These are phyloP conservation scores for Phoebastria nigripes DNA, from an alignment of 2,797 vertebrate genomes.

Conservation along the genomic window DNA sequence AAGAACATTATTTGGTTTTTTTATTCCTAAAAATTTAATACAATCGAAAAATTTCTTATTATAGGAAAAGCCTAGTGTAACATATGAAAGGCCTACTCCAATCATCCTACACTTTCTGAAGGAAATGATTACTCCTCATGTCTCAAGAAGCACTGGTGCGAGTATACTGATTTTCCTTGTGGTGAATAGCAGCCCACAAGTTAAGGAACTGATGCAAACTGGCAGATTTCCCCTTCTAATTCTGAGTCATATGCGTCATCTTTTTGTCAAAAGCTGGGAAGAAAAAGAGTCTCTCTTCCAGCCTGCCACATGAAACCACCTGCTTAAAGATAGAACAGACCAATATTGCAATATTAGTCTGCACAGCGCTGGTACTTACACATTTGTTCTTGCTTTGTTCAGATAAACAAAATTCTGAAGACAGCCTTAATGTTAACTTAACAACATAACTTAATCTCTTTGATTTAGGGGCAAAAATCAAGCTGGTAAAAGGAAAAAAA, in stretches of 20 bases:
- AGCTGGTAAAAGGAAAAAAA: neutral
- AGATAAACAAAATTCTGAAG: constrained; percentile 23
- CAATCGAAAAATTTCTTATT: neutral
- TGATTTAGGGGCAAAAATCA: neutral
- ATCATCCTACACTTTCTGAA: constrained; percentile 33
- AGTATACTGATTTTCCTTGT: constrained; percentile 48
- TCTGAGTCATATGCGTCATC: constrained; percentile 68
- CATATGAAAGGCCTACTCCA: constrained; percentile 10
- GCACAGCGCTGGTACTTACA: neutral
- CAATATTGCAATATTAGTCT: neutral
- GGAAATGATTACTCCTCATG: constrained; percentile 29
- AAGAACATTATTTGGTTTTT: neutral
- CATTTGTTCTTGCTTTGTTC: neutral
- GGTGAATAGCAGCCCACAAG: constrained; percentile 64
- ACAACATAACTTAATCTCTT: neutral
- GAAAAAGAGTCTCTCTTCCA: constrained; percentile 52
- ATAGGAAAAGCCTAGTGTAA: neutral
- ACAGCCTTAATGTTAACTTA: neutral
- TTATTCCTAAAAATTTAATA: neutral
- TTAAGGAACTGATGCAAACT: constrained; percentile 68
- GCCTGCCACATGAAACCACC: constrained; percentile 63
- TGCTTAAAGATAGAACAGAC: constrained; percentile 60
- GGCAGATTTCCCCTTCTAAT: constrained; percentile 69
- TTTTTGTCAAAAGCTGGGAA: constrained; percentile 66
- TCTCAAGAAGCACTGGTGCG: constrained; percentile 26